Conservation (phyloP, 2,888 invertebrate genomes). For the Tachina grossa region DNA sequence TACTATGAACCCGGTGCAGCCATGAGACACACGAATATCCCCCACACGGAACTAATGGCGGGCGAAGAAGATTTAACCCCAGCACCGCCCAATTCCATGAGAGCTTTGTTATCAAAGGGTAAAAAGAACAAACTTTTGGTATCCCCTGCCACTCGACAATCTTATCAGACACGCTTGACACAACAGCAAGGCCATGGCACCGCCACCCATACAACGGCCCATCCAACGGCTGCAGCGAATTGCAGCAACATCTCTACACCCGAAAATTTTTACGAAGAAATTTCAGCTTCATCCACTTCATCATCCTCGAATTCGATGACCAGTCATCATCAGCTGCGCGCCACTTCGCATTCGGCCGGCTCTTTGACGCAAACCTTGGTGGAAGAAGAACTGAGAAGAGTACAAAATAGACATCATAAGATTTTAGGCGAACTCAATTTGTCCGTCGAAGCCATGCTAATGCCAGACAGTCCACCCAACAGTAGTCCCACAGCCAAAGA, state of each 20-base stretch:
- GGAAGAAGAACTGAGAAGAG: conserved; percentile 92
- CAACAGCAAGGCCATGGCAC: conserved; percentile 58
- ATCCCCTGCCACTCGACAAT: conserved; percentile 83
- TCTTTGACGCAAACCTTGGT: conserved; percentile 89
- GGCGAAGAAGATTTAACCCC: conserved; percentile 72
- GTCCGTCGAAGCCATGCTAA: conserved; percentile 94
- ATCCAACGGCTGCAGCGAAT: conserved; percentile 43
- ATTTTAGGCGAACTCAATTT: conserved; percentile 93
- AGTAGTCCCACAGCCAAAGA: conserved; percentile 81
- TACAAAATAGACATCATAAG: conserved; percentile 91
- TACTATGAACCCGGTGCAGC: conserved; percentile 89
- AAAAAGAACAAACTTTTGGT: conserved; percentile 81
- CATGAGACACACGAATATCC: conserved; percentile 86
- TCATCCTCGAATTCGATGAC: conserved; percentile 71
- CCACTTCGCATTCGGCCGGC: conserved; percentile 85
- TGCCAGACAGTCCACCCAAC: conserved; percentile 87
- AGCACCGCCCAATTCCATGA: conserved; percentile 82
- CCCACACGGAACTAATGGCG: conserved; percentile 81
- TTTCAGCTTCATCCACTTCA: conserved; percentile 76
- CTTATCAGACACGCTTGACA: conserved; percentile 70
- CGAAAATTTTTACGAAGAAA: conserved; percentile 80
- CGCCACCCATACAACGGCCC: conserved; percentile 17
- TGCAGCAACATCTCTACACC: conserved; percentile 67
- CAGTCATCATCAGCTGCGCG: conserved; percentile 72
- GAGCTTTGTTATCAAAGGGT: conserved; percentile 81